Conservation (phyloP, 2,113 vertebrate genomes). For the Cyprinodon variegatus region DNA sequence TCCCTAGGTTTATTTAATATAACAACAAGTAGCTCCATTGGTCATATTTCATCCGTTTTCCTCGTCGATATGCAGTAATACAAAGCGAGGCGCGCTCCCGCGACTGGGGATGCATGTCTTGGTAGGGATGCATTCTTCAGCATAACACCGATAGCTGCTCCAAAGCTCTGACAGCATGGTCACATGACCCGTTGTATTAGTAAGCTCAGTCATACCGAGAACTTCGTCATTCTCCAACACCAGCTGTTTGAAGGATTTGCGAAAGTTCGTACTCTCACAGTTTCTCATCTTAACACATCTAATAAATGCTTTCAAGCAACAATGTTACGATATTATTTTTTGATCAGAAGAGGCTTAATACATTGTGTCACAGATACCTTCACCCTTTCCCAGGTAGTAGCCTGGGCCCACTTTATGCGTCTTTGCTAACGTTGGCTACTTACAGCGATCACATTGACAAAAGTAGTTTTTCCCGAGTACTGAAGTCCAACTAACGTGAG, state of each 20-base stretch:
- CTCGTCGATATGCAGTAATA: too few species aligned
- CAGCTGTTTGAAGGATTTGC: not conserved
- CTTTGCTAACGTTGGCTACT: constrained; percentile 47
- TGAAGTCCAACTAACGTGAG: constrained; percentile 88
- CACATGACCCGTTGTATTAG: constrained; percentile 59
- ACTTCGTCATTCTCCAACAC: constrained; percentile 39
- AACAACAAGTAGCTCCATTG: too few species aligned
- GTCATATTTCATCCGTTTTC: too few species aligned
- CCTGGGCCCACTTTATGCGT: constrained; percentile 39
- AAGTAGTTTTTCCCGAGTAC: constrained; percentile 90
- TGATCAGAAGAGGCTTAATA: not conserved
- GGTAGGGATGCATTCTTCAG: too few species aligned
- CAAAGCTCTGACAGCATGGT: constrained; percentile 10
- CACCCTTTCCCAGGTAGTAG: constrained; percentile 33
- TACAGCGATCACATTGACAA: constrained; percentile 88
- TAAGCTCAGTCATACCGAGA: constrained; percentile 30
- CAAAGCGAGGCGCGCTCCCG: too few species aligned
- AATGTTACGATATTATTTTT: accelerated
- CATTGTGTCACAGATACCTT: not conserved
- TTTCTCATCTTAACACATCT: not conserved
- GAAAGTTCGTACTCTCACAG: not conserved
- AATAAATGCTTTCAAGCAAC: not conserved
- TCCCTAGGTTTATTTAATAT: too few species aligned
- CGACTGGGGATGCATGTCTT: too few species aligned
- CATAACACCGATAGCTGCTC: constrained; percentile 50